A percentile compares a stretch with the other conserved stretches of the same genome.
These are phyloP conservation scores for Phenganax marumi DNA, from an alignment of 92 coral and sea anemone species.

Conservation along the genomic window DNA sequence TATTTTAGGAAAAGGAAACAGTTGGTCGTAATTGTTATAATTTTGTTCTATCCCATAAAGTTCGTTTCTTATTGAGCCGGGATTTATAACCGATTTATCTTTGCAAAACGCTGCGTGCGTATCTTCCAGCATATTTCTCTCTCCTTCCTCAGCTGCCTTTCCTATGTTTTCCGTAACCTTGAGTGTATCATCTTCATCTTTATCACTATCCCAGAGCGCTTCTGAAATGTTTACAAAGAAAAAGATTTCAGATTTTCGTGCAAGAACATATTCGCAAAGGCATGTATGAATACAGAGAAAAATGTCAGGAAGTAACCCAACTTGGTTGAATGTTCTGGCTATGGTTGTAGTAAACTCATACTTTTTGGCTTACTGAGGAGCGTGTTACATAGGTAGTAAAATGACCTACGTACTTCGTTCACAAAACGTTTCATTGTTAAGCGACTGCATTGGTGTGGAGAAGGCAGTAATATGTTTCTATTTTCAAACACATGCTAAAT, in stretches of 20 bases:
- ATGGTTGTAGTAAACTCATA: no score
- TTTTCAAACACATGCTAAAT: no score
- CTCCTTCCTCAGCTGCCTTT: background rate
- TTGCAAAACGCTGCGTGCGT: background rate
- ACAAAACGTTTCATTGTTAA: no score
- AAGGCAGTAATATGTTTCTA: no score
- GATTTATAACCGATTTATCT: background rate
- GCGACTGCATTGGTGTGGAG: no score
- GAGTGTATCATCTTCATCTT: conserved; percentile 12
- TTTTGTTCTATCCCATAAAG: background rate
- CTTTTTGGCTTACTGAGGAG: no score
- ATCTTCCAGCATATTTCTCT: background rate
- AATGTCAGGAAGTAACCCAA: no score
- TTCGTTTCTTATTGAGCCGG: conserved; percentile 8
- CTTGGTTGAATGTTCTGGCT: no score
- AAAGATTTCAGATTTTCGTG: background rate
- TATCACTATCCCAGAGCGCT: conserved; percentile 29
- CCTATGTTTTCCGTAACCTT: background rate
- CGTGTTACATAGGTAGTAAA: no score
- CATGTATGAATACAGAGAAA: background rate
- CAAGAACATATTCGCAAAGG: background rate
- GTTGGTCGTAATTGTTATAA: conserved; percentile 18
- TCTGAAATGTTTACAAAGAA: background rate
- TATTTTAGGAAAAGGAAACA: conserved; percentile 2
- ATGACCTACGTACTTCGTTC: no score